These are phyloP conservation scores for Sebastes taczanowskii DNA, from an alignment of 2,797 vertebrate species.

Conservation along the genomic window DNA sequence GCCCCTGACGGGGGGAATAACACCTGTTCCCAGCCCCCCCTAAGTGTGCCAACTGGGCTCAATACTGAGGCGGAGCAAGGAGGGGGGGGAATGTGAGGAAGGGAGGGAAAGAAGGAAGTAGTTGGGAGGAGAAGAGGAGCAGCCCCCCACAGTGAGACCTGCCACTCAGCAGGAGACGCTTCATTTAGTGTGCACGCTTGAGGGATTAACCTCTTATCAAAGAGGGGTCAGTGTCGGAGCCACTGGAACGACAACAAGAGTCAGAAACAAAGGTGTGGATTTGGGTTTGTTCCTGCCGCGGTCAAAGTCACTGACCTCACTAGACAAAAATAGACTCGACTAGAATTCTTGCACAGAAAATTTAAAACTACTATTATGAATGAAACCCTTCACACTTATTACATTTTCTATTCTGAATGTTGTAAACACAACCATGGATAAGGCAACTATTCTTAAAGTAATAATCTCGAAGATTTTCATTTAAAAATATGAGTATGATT, in stretches of 20 bases:
- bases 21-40: slow-evolving; percentile 60
- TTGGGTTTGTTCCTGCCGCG: not conserved
- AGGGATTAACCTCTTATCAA: slow-evolving; percentile 55
- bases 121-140: slow-evolving; percentile 7
- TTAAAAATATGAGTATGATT: no score
- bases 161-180: slow-evolving; percentile 42
- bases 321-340: not conserved
- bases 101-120: not conserved
- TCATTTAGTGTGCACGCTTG: slow-evolving; percentile 34
- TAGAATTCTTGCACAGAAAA: not conserved
- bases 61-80: slow-evolving; percentile 9
- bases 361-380: not conserved
- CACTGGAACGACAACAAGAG: slow-evolving; percentile 14
- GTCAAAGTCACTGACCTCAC: not conserved
- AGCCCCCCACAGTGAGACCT: slow-evolving; percentile 25
- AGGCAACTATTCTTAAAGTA: not conserved
- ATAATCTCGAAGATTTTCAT: not conserved
- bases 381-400: not conserved
- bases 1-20: slow-evolving; percentile 38
- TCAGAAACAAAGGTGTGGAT: slow-evolving; percentile 18
- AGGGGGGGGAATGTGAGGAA: not conserved
- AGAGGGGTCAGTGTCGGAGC: slow-evolving; percentile 17
- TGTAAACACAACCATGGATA: not conserved
- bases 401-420: not conserved
- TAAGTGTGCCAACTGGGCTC: not conserved